Conservation (phyloP, 2,797 vertebrate species). For the Coracias cyanogaster region DNA sequence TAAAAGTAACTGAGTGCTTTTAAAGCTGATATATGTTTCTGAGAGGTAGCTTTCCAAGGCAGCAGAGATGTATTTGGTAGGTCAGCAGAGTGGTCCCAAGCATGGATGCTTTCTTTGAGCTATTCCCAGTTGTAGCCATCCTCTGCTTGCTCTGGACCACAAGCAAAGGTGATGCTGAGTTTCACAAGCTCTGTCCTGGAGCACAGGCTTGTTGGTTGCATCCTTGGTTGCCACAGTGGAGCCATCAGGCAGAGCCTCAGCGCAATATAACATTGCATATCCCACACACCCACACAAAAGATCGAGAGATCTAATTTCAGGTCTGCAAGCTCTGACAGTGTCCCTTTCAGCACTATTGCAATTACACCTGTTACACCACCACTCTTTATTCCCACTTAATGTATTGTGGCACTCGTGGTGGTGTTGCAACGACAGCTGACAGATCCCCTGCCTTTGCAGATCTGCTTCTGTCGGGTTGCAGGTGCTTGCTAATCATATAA, state of each 20-base stretch:
- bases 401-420: not conserved
- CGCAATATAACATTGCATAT: not conserved
- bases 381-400: not conserved
- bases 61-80: not conserved
- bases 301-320: not conserved
- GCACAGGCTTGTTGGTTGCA: not conserved
- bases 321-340: not conserved
- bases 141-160: not conserved
- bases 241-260: not conserved
- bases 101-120: not conserved
- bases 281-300: not conserved
- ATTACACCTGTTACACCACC: not conserved
- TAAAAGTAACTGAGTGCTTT: not conserved
- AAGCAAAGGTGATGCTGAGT: not conserved
- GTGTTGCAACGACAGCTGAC: constrained; percentile 13
- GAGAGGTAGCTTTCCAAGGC: not conserved
- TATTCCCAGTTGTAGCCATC: not conserved
- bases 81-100: not conserved
- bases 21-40: not conserved
- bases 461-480: not conserved
- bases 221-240: not conserved
- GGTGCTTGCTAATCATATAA: constrained; percentile 28
- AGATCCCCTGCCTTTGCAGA: not conserved
- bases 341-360: not conserved
- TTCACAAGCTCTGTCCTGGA: not conserved